Base-by-base conservation (phyloP, 2,888 invertebrate genomes). In the Drosophila affinis region DNA sequence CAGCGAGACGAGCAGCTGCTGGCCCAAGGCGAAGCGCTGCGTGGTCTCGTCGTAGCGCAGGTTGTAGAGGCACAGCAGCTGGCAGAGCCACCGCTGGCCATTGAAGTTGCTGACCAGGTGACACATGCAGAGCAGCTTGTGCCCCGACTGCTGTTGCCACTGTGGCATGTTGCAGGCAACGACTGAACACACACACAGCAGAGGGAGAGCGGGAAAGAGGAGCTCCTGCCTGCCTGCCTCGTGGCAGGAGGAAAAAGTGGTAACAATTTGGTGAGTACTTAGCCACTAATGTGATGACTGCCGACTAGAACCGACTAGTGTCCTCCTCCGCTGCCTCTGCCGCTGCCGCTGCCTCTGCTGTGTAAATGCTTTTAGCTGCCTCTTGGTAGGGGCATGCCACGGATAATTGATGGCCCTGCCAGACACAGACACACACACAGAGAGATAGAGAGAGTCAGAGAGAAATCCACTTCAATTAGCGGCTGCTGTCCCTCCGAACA, bases 381-480 rank as follows among this genome's bases (percentile, higher is more conserved):
- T 32, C 32, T 32, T 32, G 34, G 12, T 12, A 5, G 34, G 10
- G 77, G 76, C 81, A 76, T 72, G 74, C 81, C 75, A 75, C 62
- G 79, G 77, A 78, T 87, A 85, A 85, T 87, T 85, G 87, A 85
- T 87, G 84, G 56, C 55, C 32, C 53, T n/a, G 61, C 49, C 56
- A 29, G 46, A 67, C 77, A 70, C 47, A 52, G 1, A 21, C 48
- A 24, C 14, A 49, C 49, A 49, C 47, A 72, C 48, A 53, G 6
- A 24, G 24, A 24, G 4, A 24, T 24, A 24, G 5, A 5, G 24
- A 24, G 24, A 24, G 24, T 0, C 0, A 24, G 24, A 14, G 27
- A 39, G 39, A 58, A 67, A 81, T 79, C 80, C 86, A 85, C 83
- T 87, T 83, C 83, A 83, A 83, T 87, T 83, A 83, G 87, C 76